Conservation (phyloP, 2,113 vertebrate genomes). For the Opisthocomus hoazin region DNA sequence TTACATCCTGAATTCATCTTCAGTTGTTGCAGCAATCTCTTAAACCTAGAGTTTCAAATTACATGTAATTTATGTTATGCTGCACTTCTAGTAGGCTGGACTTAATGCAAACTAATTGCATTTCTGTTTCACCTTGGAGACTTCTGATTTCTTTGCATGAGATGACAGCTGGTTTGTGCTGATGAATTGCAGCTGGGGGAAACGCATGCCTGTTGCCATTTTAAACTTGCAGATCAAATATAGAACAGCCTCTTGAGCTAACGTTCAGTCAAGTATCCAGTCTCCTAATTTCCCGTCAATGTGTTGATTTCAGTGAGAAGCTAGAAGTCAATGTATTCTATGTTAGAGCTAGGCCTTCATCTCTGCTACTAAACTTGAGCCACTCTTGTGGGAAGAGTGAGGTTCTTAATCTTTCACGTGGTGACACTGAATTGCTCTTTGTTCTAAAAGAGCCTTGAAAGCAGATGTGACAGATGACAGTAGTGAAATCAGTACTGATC, state of each 20-base stretch:
- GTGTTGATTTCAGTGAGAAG: background rate
- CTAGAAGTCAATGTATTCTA: background rate
- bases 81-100: slow-evolving; percentile 37
- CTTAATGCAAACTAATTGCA: slow-evolving; percentile 61
- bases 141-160: slow-evolving; percentile 48
- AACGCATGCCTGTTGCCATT: slow-evolving; percentile 46
- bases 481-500: background rate
- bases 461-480: background rate
- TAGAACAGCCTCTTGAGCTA: slow-evolving; percentile 49
- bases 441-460: background rate
- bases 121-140: slow-evolving; percentile 59
- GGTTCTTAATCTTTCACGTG: background rate
- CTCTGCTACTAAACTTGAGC: background rate
- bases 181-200: slow-evolving; percentile 63
- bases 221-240: slow-evolving; percentile 52
- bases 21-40: slow-evolving; percentile 12
- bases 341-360: background rate
- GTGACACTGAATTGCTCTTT: background rate
- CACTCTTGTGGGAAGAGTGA: background rate
- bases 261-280: slow-evolving; percentile 10
- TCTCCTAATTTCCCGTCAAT: slow-evolving; percentile 20
- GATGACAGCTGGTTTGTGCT: slow-evolving; percentile 58
- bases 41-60: slow-evolving; percentile 49
- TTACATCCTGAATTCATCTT: slow-evolving; percentile 12
- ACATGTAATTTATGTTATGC: slow-evolving; percentile 10